Evolutionary conservation across 2,888 invertebrate genomes (phyloP).

Genomic region (Phania funesta): DNA sequence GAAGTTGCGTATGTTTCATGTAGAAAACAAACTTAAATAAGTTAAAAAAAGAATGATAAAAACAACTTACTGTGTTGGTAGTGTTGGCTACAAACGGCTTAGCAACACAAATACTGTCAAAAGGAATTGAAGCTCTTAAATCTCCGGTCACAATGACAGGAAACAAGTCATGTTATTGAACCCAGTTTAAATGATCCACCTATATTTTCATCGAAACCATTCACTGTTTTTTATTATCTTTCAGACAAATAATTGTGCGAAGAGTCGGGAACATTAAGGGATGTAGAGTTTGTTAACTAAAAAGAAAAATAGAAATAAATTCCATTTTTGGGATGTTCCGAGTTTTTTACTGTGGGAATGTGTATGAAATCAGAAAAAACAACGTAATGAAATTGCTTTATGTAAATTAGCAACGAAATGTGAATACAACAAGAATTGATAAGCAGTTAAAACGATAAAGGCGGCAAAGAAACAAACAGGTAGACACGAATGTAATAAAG

Average conservation of each 20-base stretch:
- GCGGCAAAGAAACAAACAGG: background rate
- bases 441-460: conserved; percentile 28
- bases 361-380: too few relatives aligned
- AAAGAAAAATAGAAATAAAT: conserved; percentile 33
- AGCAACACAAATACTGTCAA: too few relatives aligned
- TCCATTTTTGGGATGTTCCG: background rate
- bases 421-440: conserved; percentile 3
- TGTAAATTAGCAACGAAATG: conserved; percentile 39
- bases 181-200: background rate
- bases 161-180: background rate
- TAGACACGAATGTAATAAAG: background rate
- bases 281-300: conserved; percentile 50
- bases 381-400: conserved; percentile 36
- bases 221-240: conserved; percentile 14
- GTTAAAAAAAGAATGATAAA: too few relatives aligned
- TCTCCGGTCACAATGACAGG: too few relatives aligned
- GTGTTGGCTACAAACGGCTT: too few relatives aligned
- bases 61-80: too few relatives aligned
- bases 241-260: background rate
- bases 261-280: conserved; percentile 33
- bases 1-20: too few relatives aligned
- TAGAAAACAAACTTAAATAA: too few relatives aligned
- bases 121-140: too few relatives aligned
- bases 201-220: background rate
- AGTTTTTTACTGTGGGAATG: too few relatives aligned